Evolutionary conservation across 2,113 vertebrate genomes (phyloP).

Genomic region (Actenoides lindsayi): DNA sequence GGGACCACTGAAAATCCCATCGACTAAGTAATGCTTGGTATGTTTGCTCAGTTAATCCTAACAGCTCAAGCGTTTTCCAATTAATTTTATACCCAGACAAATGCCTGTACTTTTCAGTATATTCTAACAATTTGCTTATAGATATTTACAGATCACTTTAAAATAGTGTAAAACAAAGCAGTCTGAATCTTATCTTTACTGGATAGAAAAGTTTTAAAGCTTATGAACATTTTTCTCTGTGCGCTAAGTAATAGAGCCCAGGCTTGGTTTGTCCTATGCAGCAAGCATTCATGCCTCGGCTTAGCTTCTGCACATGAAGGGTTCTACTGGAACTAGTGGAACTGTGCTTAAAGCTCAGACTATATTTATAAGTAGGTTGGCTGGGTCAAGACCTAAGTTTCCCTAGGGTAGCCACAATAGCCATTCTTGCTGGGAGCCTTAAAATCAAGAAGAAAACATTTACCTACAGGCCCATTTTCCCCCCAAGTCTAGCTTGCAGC

Average conservation of each 20-base stretch:
- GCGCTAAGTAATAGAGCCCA: background rate
- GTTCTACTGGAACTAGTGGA: background rate
- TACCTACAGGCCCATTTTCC: background rate
- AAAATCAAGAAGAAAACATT: background rate
- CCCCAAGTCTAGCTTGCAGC: background rate
- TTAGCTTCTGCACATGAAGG: background rate
- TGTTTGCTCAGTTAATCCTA: conserved; percentile 9
- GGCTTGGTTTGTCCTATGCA: background rate
- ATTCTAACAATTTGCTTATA: background rate
- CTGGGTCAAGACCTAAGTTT: background rate
- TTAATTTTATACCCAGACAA: background rate
- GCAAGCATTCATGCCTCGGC: background rate
- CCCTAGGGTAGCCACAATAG: background rate
- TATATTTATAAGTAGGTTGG: background rate
- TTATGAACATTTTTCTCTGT: background rate
- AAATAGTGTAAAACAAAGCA: background rate
- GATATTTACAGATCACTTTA: background rate
- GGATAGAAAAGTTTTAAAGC: background rate
- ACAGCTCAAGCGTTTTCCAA: background rate
- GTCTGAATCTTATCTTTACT: background rate
- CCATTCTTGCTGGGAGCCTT: background rate
- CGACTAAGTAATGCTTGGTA: background rate
- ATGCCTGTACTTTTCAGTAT: background rate
- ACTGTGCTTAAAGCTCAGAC: background rate
- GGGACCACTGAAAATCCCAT: background rate